These are phyloP conservation scores for Odobenus rosmarus DNA, from an alignment of 2,113 vertebrate genomes.

Conservation along the genomic window DNA sequence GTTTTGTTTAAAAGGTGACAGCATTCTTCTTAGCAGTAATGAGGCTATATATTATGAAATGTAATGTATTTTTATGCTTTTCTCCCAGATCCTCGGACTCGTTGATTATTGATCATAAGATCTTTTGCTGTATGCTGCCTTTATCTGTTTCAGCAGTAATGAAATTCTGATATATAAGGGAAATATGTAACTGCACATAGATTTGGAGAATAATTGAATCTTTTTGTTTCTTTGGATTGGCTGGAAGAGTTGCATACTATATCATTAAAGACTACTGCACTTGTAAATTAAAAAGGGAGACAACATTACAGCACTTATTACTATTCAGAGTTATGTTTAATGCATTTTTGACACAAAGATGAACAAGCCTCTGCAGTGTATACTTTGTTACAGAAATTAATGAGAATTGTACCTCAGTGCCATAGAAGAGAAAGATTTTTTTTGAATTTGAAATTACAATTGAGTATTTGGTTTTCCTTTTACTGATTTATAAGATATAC, in stretches of 20 bases:
- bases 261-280: conserved; percentile 73
- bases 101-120: conserved; percentile 74
- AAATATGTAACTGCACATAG: conserved; percentile 55
- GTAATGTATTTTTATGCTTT: conserved; percentile 62
- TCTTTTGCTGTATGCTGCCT: conserved; percentile 67
- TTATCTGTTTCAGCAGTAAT: conserved; percentile 68
- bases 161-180: conserved; percentile 74
- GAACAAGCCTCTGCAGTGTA: conserved; percentile 59
- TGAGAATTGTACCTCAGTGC: conserved; percentile 63
- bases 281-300: conserved; percentile 75
- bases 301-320: conserved; percentile 74
- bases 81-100: conserved; percentile 44
- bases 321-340: conserved; percentile 77
- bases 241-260: conserved; percentile 70
- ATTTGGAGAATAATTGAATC: conserved; percentile 75
- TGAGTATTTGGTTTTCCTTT: conserved; percentile 26
- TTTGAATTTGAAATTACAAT: conserved; percentile 66
- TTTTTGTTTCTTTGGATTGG: conserved; percentile 69
- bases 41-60: conserved; percentile 65
- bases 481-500: not conserved
- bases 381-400: conserved; percentile 73
- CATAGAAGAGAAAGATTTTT: conserved; percentile 23
- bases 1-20: conserved; percentile 62
- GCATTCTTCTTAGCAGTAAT: conserved; percentile 63
- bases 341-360: conserved; percentile 77